A percentile compares a stretch with the other conserved stretches of the same genome.
phyloP scores from a whole-genome alignment of 2,888 invertebrate genomes.

The Amaurobius ferox region DNA sequence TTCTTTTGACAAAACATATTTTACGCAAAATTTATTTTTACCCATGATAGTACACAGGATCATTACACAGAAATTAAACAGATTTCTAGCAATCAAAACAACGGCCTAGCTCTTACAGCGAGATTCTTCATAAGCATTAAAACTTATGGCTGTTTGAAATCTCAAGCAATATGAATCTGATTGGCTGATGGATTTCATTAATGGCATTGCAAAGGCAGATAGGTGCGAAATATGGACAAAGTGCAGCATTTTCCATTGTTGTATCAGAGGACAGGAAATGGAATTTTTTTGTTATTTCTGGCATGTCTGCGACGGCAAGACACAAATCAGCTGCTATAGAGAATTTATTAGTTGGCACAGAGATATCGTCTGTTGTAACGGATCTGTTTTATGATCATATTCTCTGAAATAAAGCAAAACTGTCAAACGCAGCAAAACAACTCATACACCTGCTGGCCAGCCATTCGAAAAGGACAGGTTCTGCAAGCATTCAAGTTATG shows the following conservation, averaged over 20 bases:
- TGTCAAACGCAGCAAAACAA: neutral
- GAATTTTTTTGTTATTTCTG: slow-evolving; percentile 33
- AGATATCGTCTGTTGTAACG: neutral
- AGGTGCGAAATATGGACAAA: neutral
- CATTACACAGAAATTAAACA: too few species aligned
- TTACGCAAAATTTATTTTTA: too few species aligned
- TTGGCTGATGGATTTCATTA: neutral
- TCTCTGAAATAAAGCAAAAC: neutral
- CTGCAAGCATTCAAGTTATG: neutral
- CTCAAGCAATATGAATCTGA: neutral
- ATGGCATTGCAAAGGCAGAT: neutral
- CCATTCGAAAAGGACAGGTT: too few species aligned
- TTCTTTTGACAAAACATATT: too few species aligned
- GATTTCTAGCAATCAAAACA: too few species aligned
- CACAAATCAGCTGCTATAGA: slow-evolving; percentile 5
- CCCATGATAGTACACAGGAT: too few species aligned
- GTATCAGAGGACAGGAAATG: slow-evolving; percentile 39
- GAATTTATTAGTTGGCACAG: slow-evolving; percentile 41
- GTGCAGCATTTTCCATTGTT: neutral
- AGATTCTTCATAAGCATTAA: too few species aligned
- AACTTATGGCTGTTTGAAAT: too few species aligned
- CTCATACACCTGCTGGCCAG: neutral
- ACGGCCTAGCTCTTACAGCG: too few species aligned
- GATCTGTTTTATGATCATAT: neutral
- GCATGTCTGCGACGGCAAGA: slow-evolving; percentile 32